Percentiles rank a stretch among this genome's conserved stretches.
These are phyloP conservation scores for Alcis repandata DNA, from an alignment of 2,888 invertebrate genomes.

Conservation along the genomic window DNA sequence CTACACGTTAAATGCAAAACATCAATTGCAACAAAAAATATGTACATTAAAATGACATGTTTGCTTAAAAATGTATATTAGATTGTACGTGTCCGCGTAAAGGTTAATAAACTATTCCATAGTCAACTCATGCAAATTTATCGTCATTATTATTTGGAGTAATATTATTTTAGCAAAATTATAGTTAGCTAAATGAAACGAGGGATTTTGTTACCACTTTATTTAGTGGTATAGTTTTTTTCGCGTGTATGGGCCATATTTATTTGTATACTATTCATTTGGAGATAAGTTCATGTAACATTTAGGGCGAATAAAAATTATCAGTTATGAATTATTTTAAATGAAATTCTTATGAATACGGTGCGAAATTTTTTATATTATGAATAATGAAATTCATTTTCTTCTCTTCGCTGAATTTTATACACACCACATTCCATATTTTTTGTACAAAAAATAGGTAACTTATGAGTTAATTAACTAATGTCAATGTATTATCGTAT, in stretches of 20 bases:
- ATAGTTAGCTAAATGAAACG: conserved; percentile 35
- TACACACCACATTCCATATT: conserved; percentile 80
- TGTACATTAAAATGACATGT: background rate
- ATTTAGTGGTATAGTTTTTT: conserved; percentile 35
- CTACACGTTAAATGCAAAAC: background rate
- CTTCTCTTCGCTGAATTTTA: conserved; percentile 62
- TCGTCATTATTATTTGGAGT: conserved; percentile 9
- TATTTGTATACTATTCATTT: conserved; percentile 23
- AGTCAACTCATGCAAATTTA: background rate
- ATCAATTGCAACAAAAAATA: background rate
- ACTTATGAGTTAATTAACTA: conserved; percentile 20
- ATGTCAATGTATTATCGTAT: conserved; percentile 6
- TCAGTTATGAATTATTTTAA: conserved; percentile 31
- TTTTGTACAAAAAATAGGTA: conserved; percentile 72
- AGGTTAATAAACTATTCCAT: conserved; percentile 1
- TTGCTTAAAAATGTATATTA: background rate
- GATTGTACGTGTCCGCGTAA: background rate
- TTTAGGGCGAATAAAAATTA: background rate
- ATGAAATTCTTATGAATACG: conserved; percentile 66
- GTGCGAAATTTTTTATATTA: conserved; percentile 58
- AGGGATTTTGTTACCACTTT: conserved; percentile 35
- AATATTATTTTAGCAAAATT: conserved; percentile 36
- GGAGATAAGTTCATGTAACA: conserved; percentile 11
- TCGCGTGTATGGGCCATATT: conserved; percentile 34
- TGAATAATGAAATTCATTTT: conserved; percentile 44